Conservation (phyloP, 2,797 vertebrate genomes). For the Rhinichthys osculus region DNA sequence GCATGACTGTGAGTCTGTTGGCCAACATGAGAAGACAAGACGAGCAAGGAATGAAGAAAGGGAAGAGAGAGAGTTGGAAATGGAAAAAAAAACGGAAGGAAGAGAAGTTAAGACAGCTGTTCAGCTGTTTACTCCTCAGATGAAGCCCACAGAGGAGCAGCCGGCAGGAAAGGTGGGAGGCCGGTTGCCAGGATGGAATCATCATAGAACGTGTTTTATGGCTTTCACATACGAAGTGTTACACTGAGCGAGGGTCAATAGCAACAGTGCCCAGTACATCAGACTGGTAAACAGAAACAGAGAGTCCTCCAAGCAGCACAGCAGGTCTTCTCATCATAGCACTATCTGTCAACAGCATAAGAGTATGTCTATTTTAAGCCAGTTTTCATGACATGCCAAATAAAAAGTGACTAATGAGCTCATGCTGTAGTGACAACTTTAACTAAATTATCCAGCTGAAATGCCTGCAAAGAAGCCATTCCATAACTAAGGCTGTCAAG, state of each 20-base stretch:
- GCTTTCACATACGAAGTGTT: conserved; percentile 64
- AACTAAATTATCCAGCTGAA: neutral
- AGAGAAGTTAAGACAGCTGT: conserved; percentile 75
- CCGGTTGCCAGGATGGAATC: conserved; percentile 70
- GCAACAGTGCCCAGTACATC: conserved; percentile 53
- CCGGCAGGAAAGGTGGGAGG: conserved; percentile 51
- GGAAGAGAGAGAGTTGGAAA: conserved; percentile 58
- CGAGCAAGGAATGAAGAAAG: conserved; percentile 23
- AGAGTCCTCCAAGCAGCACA: conserved; percentile 17
- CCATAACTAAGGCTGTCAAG: neutral
- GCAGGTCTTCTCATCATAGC: conserved; percentile 53
- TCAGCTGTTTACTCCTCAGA: conserved; percentile 74
- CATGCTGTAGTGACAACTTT: neutral
- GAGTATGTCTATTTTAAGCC: conserved; percentile 36
- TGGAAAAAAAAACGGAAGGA: conserved; percentile 62
- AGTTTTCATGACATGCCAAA: conserved; percentile 47
- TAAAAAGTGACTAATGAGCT: conserved; percentile 48
- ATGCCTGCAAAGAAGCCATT: neutral
- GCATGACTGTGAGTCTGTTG: neutral
- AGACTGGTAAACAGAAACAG: conserved; percentile 53
- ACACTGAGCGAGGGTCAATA: conserved; percentile 52
- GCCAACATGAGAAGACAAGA: conserved; percentile 6
- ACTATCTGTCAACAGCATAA: conserved; percentile 6
- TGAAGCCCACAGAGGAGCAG: conserved; percentile 68
- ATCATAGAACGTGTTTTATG: conserved; percentile 70